Evolutionary conservation across 1,140 invertebrate species (phyloP), one percentile per base, ranked within the genome.

Genomic region (Euborellia annulipes): DNA sequence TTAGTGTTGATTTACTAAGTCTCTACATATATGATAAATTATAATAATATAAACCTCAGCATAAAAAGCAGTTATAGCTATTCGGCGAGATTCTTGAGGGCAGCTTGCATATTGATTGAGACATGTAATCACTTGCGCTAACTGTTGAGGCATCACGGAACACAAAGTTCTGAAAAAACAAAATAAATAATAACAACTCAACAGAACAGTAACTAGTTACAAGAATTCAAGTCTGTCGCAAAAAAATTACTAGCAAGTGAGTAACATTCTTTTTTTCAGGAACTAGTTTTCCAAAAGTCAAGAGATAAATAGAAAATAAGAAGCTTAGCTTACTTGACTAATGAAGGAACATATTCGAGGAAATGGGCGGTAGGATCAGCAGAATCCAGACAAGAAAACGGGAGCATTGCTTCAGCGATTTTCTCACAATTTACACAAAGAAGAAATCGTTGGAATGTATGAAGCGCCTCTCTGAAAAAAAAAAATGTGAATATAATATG

Each of bases 21-120:
- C n/a, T n/a, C n/a, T n/a, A n/a, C n/a, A n/a, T n/a, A n/a, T n/a
- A n/a, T n/a, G n/a, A n/a, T n/a, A n/a, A n/a, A n/a, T n/a, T n/a
- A n/a, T n/a, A n/a, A n/a, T n/a, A n/a, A n/a, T n/a, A n/a, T n/a
- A n/a, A 66, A 76, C 63, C 60, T 75, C 70, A 20, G 72, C 70
- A 57, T 77, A 70, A 53, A 81, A 71, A 17, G 72, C 72, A n/a
- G 70, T 66, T 8, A 74, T 74, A 0, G 74, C 71, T 42, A 76
- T 67, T 46, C 78, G 62, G 54, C 82, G 78, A 4, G 73, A 65
- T 39, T 77, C 73, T 48, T 74, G 67, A 4, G 71, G 58, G 14
- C 70, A 70, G 17, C 72, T 62, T 11, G 73, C 61, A 47, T 67
- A 68, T 2, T 62, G 53, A 3, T 66, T 68, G 19, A 77, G 56